Base-by-base conservation (phyloP, 2,113 vertebrate species). In the Lagopus leucura region DNA sequence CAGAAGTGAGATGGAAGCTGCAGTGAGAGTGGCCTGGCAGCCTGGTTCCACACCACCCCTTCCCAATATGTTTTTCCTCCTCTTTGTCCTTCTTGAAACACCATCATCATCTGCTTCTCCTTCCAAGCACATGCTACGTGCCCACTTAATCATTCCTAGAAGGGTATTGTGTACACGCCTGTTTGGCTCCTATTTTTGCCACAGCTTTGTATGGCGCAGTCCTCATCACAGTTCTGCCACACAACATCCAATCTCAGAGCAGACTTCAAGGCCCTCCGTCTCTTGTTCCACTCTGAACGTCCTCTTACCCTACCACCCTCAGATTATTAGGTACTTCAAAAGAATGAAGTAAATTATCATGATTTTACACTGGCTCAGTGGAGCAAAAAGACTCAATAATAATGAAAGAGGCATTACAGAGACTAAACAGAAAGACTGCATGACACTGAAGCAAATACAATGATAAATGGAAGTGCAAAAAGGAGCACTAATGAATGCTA, bases 391-490 rank as follows among this genome's bases (percentile, higher is more conserved):
- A 74, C 38, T 73, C 40, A 34, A 16, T 1, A 1, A 76, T 79
- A 27, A 32, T 6, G 6, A 81, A 47, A 73, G 36, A 74, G 20
- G 63, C 1, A 2, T 43, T 69, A 73, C 20, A 78, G 84, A 65
- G 9, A 85, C 5, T 32, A 87, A 57, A 84, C 20, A 61, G 61
- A 52, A 91, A 89, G 32, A 73, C 19, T 34, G 30, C 55, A 82
- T 17, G 3, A 66, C 48, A 50, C 0, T 67, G 22, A 72, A 58
- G 36, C 83, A 89, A 90, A 91, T n/a, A 30, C 43, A 72, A 20
- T 10, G 10, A 57, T n/a, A 94, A 91, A 69, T 27, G 3, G 21
- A 82, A 91, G 34, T 24, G 21, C 63, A 58, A 91, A 94, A 88
- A 88, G 27, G 34, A 16, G 73, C 15, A 52, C 1, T 25, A 58